A percentile compares a stretch with the other conserved stretches of the same genome.
phyloP scores from a whole-genome alignment of 2,888 invertebrate species.

The Leucophora obtusa region DNA sequence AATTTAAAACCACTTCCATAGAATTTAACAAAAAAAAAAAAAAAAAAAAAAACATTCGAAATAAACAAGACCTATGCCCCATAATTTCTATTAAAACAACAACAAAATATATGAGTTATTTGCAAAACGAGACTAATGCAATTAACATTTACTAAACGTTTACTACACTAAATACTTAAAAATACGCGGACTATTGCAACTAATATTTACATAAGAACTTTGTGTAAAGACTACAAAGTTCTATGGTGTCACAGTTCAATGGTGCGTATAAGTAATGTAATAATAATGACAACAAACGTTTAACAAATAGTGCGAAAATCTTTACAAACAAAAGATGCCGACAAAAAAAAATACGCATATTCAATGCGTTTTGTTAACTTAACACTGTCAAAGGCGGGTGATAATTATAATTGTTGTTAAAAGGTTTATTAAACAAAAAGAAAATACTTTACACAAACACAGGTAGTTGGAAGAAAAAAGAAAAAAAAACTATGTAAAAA shows the following conservation, averaged over 20 bases:
- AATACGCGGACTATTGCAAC: neutral
- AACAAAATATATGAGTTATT: neutral
- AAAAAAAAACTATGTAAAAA: too few relatives aligned
- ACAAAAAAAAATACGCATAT: conserved; percentile 33
- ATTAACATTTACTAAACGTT: conserved; percentile 60
- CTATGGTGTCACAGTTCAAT: conserved; percentile 59
- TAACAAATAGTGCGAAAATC: conserved; percentile 56
- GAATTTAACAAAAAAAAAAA: conserved; percentile 7
- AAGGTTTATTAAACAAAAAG: neutral
- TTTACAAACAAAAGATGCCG: conserved; percentile 44
- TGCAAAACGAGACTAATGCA: conserved; percentile 61
- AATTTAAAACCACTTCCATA: conserved; percentile 53
- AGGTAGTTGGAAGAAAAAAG: neutral
- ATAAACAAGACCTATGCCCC: conserved; percentile 60
- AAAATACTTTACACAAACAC: neutral
- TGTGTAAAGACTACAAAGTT: neutral
- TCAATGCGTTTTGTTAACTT: neutral
- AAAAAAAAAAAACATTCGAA: conserved; percentile 21
- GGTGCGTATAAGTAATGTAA: conserved; percentile 40
- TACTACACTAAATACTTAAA: conserved; percentile 3
- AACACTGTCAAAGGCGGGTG: conserved; percentile 25
- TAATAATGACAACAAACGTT: conserved; percentile 37
- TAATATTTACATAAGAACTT: neutral
- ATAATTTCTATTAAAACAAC: conserved; percentile 43
- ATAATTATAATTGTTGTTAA: conserved; percentile 56